Base-by-base conservation (phyloP, 2,113 vertebrate genomes). In the human region DNA sequence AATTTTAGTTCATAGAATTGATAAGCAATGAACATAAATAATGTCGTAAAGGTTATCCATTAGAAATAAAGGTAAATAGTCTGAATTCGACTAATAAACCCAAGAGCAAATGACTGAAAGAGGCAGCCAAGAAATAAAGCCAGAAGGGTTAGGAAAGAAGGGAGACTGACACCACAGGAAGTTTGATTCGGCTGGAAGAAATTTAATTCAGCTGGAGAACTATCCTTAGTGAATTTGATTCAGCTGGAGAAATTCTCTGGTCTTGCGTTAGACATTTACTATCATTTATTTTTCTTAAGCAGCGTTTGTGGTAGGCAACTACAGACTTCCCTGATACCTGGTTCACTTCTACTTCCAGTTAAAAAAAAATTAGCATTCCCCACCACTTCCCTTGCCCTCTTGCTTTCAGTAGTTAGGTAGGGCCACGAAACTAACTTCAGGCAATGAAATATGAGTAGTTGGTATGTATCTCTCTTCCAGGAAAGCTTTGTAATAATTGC, bases 191-290 rank as follows among this genome's bases (percentile, higher is more conserved):
- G 52, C 30, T 90, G 90, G 35, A 83, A 95, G n/a, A 93, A 55
- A 75, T 93, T 93, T 80, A 70, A 64, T 85, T 95, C 73, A 89
- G 35, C 78, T 88, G 80, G 75, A 84, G 93, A 95, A 93, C 72
- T 75, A 35, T 17, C 38, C 17, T 75, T 78, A n/a, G 89, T 87
- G 95, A 97, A 97, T 95, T 83, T 79, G 66, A 96, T 61, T 75
- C 87, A 97, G 32, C 8, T 96, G 52, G 66, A 97, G 55, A 93
- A 70, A 87, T 38, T 87, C 70, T 70, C 75, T 48, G 20, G 79
- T 88, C 35, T 84, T 13, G 6, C 83, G 25, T 80, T 52, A 73
- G 57, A 81, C 35, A 13, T 72, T 81, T 50, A 50, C 16, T 80
- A 12, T 32, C 30, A 91, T 88, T 85, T 89, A 59, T 94, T 94